Base-by-base conservation (phyloP, 2,113 vertebrate genomes). In the Tragelaphus imberbis region DNA sequence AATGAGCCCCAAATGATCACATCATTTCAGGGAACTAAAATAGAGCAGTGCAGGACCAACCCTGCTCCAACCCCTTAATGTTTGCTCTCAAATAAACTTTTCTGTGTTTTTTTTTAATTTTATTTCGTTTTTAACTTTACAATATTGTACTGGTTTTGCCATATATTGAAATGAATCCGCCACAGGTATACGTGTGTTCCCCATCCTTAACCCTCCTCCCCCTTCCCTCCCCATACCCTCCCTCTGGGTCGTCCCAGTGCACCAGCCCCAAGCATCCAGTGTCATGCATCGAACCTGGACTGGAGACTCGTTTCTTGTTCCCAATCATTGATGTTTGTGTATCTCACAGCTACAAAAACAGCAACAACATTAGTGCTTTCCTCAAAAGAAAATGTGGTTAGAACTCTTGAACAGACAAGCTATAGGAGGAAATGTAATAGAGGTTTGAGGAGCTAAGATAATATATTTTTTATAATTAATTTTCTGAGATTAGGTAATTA, bases 21-120 rank as follows among this genome's bases (percentile, higher is more conserved):
- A 68, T 96, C n/a, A 87, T 88, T 88, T 90, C 63, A 40, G 49
- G 16, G 53, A 94, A 90, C n/a, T 91, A 61, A 92, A 59, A 84
- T 27, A 89, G 15, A 96, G 65, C 75, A 81, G 53, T 27, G 33
- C 2, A 7, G 49, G 36, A 53, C 27, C 61, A 65, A 36, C 16
- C n/a, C n/a, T 47, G 44, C 3, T 36, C 15, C 44, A 95, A 85
- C 33, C 56, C 55, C 7, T 36, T 63, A 68, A 82, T 8, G 80
- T n/a, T 89, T 89, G 53, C 86, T 91, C 87, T 84, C 91, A 86
- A 91, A 87, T 68, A 94, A 61, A 44, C 5, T 44, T 44, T 44
- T 44, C 44, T 44, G 44, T 44, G 5, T 44, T 44, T 44, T 44
- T 44, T 44, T 44, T 44, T 44, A 44, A 44, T 44, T 44, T 44